phyloP scores from a whole-genome alignment of 2,113 vertebrate genomes.

The Myiagra hebetior region DNA sequence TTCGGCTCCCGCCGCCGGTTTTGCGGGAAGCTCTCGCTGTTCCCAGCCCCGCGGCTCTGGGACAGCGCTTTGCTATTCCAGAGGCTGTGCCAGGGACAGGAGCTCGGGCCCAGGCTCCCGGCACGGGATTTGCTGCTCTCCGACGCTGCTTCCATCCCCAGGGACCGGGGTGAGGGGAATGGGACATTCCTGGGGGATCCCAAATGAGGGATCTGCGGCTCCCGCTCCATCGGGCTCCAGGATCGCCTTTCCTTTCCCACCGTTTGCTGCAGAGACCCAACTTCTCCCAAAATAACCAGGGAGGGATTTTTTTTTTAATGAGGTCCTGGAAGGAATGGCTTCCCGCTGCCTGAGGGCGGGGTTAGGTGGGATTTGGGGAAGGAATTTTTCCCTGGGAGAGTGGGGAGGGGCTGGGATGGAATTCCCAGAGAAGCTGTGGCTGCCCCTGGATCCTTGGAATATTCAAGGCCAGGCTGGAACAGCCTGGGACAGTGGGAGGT shows the following conservation, averaged over 20 bases:
- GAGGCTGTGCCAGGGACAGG: neutral
- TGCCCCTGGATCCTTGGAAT: neutral
- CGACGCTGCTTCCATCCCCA: neutral
- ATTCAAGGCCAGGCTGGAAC: neutral
- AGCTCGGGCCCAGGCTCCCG: neutral
- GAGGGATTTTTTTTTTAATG: neutral
- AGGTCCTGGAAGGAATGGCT: neutral
- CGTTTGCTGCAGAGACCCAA: rapidly evolving
- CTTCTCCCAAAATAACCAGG: neutral
- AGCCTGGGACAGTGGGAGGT: neutral
- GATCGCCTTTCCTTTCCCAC: neutral
- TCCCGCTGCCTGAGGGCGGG: neutral
- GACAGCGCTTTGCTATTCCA: neutral
- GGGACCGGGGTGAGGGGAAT: neutral
- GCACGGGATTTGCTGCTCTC: neutral
- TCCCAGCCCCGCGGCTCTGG: neutral
- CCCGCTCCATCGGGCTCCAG: neutral
- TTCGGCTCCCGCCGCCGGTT: neutral
- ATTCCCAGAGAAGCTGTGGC: neutral
- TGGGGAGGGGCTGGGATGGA: neutral
- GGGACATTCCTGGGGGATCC: neutral
- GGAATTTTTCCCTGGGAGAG: neutral
- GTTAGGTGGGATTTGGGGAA: rapidly evolving
- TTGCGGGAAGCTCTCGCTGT: rapidly evolving
- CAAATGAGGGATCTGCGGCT: neutral